These are phyloP conservation scores for Adoxophyes honmai DNA, from an alignment of 1,140 invertebrate genomes.

Conservation along the genomic window DNA sequence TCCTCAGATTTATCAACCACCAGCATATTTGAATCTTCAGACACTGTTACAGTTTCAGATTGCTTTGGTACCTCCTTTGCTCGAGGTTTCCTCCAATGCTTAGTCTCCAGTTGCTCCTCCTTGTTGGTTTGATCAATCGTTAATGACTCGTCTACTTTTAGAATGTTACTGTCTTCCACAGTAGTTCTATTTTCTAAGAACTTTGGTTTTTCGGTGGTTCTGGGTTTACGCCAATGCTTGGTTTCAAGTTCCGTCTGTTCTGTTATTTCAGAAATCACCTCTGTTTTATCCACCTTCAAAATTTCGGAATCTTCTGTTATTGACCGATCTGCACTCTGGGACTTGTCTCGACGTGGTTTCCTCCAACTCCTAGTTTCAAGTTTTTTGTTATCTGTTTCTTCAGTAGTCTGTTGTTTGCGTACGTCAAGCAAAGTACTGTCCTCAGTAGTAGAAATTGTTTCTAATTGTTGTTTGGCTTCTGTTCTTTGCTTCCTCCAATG, in stretches of 20 bases:
- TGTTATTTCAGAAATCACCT: background rate
- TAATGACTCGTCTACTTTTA: background rate
- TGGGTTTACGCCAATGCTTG: slow-evolving; percentile 3
- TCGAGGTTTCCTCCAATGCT: slow-evolving; percentile 20
- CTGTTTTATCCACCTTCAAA: slow-evolving; percentile 4
- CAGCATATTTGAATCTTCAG: slow-evolving; percentile 24
- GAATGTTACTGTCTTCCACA: background rate
- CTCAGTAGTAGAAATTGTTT: background rate
- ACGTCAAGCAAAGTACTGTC: background rate
- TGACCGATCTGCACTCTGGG: slow-evolving; percentile 4
- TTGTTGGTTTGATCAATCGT: background rate
- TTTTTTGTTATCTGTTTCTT: slow-evolving; percentile 3
- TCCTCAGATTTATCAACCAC: background rate
- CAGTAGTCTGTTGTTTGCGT: background rate
- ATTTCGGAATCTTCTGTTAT: slow-evolving; percentile 20
- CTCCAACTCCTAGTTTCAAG: slow-evolving; percentile 52
- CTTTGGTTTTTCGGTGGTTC: background rate
- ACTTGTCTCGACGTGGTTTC: slow-evolving; percentile 29
- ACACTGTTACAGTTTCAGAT: slow-evolving; percentile 43
- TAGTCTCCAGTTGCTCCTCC: slow-evolving; percentile 8
- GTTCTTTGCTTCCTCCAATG: slow-evolving; percentile 19
- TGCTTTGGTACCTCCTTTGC: background rate
- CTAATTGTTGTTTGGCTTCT: slow-evolving; percentile 12
- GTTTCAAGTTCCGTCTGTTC: background rate
- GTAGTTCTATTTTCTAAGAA: background rate